Percentiles rank a stretch among this genome's conserved stretches.
Evolutionary conservation across 1,140 invertebrate species (phyloP).

Genomic region (Drosophila pachea): DNA sequence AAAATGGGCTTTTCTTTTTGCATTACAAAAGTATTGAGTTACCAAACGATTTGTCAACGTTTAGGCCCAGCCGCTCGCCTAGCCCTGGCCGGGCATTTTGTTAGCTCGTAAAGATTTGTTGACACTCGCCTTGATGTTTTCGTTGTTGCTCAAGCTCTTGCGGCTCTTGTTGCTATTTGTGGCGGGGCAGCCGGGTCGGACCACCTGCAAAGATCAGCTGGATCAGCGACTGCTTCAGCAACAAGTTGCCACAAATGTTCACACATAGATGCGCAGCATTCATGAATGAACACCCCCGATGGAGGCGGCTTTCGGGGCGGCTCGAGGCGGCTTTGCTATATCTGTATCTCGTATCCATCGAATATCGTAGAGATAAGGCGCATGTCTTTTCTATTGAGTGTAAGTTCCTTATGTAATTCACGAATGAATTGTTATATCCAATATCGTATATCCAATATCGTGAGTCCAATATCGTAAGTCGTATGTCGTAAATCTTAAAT

Average conservation of each 20-base stretch:
- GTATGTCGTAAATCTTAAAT: too few species aligned
- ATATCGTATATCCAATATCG: too few species aligned
- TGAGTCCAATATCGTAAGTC: too few species aligned
- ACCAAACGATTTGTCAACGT: slow-evolving; percentile 73
- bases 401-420: too few species aligned
- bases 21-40: slow-evolving; percentile 75
- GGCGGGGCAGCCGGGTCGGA: slow-evolving; percentile 21
- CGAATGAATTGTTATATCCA: too few species aligned
- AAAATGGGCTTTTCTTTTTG: slow-evolving; percentile 64
- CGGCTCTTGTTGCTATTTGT: background rate
- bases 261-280: slow-evolving; percentile 2
- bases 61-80: slow-evolving; percentile 39
- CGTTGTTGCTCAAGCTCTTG: slow-evolving; percentile 27
- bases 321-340: too few species aligned
- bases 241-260: slow-evolving; percentile 14
- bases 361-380: too few species aligned
- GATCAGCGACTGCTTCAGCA: background rate
- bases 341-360: too few species aligned
- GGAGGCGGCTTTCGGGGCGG: too few species aligned
- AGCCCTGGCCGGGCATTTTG: slow-evolving; percentile 48
- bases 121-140: slow-evolving; percentile 69
- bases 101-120: slow-evolving; percentile 70
- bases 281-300: background rate
- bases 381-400: too few species aligned
- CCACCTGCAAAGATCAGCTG: slow-evolving; percentile 32